A percentile compares a stretch with the other conserved stretches of the same genome.
Conservation (phyloP, 2,888 invertebrate species). For the Linyphia triangularis region DNA sequence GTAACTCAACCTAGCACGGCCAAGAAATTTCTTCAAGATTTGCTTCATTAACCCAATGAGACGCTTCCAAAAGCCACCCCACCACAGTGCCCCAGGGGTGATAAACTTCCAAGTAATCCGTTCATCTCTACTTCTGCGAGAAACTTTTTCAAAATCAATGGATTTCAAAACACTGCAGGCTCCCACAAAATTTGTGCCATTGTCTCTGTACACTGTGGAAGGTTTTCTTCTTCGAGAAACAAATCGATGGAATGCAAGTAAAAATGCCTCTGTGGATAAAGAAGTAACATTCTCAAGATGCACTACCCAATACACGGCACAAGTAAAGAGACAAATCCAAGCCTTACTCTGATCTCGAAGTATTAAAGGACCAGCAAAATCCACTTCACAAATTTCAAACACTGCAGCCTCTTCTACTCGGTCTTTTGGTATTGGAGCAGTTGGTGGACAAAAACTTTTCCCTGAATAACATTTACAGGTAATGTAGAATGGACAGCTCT, state of each 20-base stretch:
- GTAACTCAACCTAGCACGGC: neutral
- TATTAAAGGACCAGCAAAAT: neutral
- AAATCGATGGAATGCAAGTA: conserved; percentile 3
- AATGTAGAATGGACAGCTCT: neutral
- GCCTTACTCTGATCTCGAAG: too few species aligned
- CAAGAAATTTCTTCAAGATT: neutral
- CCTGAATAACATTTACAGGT: too few species aligned
- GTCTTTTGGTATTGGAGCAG: neutral
- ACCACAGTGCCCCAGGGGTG: conserved; percentile 80
- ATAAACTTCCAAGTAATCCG: conserved; percentile 79
- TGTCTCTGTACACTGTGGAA: neutral
- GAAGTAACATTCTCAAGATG: conserved; percentile 4
- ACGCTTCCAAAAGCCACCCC: conserved; percentile 81
- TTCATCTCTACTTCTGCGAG: too few species aligned
- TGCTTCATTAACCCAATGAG: conserved; percentile 79
- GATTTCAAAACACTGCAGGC: too few species aligned
- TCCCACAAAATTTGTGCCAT: neutral
- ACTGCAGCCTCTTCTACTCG: neutral
- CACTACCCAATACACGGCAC: too few species aligned
- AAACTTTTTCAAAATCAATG: too few species aligned
- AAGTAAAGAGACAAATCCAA: too few species aligned
- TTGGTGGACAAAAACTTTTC: too few species aligned
- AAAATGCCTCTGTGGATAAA: neutral
- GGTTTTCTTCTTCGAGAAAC: neutral
- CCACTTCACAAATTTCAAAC: neutral